Evolutionary conservation across 2,797 vertebrate genomes (phyloP).

Genomic region (Gastrophryne carolinensis): DNA sequence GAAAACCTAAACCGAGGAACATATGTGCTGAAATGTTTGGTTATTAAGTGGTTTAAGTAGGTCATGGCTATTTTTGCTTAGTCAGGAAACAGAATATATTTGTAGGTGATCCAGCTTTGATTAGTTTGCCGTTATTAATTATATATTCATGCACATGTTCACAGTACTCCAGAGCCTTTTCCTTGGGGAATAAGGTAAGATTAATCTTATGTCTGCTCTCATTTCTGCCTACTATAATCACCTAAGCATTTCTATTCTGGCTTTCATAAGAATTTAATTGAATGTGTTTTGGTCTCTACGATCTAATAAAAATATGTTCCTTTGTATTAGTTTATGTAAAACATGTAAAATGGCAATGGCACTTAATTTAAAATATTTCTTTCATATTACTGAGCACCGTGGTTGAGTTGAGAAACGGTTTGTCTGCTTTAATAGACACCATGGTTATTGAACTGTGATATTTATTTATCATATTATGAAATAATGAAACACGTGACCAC

Average conservation of each 20-base stretch:
- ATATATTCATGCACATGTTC: constrained; percentile 49
- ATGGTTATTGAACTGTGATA: too few species aligned
- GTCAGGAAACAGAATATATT: constrained; percentile 25
- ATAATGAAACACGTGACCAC: too few species aligned
- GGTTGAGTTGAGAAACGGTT: too few species aligned
- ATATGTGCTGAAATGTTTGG: neutral
- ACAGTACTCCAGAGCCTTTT: constrained; percentile 15
- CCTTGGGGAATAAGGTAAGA: constrained; percentile 24
- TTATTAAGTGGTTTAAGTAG: neutral
- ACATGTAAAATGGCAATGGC: too few species aligned
- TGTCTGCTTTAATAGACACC: too few species aligned
- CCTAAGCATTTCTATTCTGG: constrained; percentile 12
- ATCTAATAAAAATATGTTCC: neutral
- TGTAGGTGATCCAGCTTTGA: constrained; percentile 34
- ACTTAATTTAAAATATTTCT: too few species aligned
- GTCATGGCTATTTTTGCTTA: constrained; percentile 42
- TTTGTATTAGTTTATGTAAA: neutral
- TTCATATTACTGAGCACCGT: too few species aligned
- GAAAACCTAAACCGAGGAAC: neutral
- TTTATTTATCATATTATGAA: too few species aligned
- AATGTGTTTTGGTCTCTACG: neutral
- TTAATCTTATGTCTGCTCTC: constrained; percentile 41
- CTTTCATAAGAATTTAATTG: constrained; percentile 1
- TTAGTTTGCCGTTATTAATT: constrained; percentile 42
- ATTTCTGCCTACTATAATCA: constrained; percentile 33